Conservation (phyloP, 2,797 vertebrate genomes). For the Bradypus variegatus region DNA sequence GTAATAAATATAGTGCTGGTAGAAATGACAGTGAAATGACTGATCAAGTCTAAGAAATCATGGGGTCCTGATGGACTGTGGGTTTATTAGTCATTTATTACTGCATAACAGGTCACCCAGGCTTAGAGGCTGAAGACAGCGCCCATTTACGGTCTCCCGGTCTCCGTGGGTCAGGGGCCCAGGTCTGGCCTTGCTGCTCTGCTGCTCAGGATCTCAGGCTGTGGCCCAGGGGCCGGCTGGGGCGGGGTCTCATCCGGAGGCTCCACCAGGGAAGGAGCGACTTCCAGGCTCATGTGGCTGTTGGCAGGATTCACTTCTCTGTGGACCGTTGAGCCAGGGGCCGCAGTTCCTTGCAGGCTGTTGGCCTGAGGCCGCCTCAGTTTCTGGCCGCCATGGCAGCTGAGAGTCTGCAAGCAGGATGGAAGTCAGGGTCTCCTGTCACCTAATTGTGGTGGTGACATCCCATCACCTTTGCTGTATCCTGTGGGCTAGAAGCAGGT, state of each 20-base stretch:
- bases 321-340: not conserved
- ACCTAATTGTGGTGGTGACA: not conserved
- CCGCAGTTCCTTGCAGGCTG: not conserved
- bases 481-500: not conserved
- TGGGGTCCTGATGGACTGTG: not conserved
- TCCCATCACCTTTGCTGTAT: not conserved
- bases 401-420: not conserved
- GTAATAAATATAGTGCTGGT: not conserved
- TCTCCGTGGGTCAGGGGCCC: not conserved
- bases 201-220: not conserved
- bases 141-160: not conserved
- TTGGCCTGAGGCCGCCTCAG: not conserved
- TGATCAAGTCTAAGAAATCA: not conserved
- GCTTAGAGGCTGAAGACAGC: not conserved
- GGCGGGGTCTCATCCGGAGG: not conserved
- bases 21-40: not conserved
- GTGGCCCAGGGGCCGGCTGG: not conserved
- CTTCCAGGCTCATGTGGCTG: not conserved
- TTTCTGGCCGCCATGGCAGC: not conserved
- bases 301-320: not conserved
- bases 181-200: not conserved
- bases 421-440: not conserved
- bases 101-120: not conserved
- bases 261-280: not conserved
- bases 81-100: not conserved